Evolutionary conservation across 1,140 invertebrate genomes (phyloP).

Genomic region (Centruroides vittatus): DNA sequence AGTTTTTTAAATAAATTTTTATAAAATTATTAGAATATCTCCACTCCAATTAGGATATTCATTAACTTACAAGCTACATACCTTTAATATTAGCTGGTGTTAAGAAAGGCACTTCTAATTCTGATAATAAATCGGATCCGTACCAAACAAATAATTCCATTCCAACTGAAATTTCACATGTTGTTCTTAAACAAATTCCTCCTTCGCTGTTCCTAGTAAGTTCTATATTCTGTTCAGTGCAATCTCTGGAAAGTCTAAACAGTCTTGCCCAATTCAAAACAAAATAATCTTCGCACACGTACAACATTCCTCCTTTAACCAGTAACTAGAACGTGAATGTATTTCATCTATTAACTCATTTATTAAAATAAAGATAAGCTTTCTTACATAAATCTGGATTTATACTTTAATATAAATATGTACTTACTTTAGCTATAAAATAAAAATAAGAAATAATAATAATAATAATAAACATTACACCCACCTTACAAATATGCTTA

Average conservation of each 20-base stretch:
- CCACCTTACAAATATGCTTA: constrained; percentile 10
- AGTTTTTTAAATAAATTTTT: too few species aligned
- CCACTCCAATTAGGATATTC: too few species aligned
- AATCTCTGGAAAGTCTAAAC: constrained; percentile 45
- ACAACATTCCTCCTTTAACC: constrained; percentile 1
- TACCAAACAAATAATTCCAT: constrained; percentile 67
- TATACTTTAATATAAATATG: background rate
- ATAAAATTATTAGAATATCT: too few species aligned
- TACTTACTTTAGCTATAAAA: background rate
- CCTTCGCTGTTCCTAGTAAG: background rate
- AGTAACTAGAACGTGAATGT: constrained; percentile 5
- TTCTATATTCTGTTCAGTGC: constrained; percentile 44
- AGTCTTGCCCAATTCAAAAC: constrained; percentile 13
- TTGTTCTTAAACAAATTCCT: constrained; percentile 21
- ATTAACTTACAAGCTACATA: constrained; percentile 25
- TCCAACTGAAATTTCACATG: constrained; percentile 35
- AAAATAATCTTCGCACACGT: constrained; percentile 1
- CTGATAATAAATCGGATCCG: constrained; percentile 50
- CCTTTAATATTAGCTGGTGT: constrained; percentile 65
- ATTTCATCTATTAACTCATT: background rate
- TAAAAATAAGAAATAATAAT: background rate
- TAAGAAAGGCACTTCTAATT: constrained; percentile 57
- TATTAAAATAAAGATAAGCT: too few species aligned
- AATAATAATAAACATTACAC: background rate
- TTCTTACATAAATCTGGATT: background rate